Base-by-base conservation (phyloP, 2,113 vertebrate species). In the Colossoma macropomum region DNA sequence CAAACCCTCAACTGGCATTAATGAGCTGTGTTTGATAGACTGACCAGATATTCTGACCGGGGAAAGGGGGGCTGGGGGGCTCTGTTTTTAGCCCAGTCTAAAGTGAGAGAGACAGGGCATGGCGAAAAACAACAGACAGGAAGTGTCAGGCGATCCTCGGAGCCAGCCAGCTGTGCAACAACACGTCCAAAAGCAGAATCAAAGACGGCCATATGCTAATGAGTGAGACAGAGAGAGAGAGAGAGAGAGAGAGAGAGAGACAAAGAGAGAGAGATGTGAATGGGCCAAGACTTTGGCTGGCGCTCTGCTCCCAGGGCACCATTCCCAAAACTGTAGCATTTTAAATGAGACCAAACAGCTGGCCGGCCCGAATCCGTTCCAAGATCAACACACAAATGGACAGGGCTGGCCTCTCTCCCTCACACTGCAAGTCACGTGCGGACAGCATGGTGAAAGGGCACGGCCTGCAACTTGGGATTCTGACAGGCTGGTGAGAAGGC, bases 161-260 rank as follows among this genome's bases (percentile, higher is more conserved):
- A 88, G 89, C 86, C 89, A 80, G 38, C 89, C 89, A 92, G 90
- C 90, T 92, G 88, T 90, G 90, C 75, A 84, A 86, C 86, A 87
- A 84, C 89, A 76, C 83, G 82, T 76, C 82, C 74, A 79, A 88
- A 89, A 85, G 87, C 91, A 83, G 80, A 86, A 89, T 90, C 86
- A 83, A 79, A 85, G 89, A 65, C 41, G 28, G 56, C 59, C 23
- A 59, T 78, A 89, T 88, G 88, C 66, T 88, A 92, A 94, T 90
- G 89, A 90, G 38, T 28, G 75, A 65, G 70, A 60, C 32, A 80
- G 70, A 65, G 27, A 75, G 50, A 76, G 73, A 52, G 21, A 28
- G 83, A 50, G 16, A 11, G 16, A 13, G 34, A n/a, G 66, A 63
- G 11, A 71, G 62, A 83, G 41, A 65, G 77, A 75, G 34, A 23